Evolutionary conservation across 23 tunicate species (phyloP).

Genomic region (Trididemnum clinides): DNA sequence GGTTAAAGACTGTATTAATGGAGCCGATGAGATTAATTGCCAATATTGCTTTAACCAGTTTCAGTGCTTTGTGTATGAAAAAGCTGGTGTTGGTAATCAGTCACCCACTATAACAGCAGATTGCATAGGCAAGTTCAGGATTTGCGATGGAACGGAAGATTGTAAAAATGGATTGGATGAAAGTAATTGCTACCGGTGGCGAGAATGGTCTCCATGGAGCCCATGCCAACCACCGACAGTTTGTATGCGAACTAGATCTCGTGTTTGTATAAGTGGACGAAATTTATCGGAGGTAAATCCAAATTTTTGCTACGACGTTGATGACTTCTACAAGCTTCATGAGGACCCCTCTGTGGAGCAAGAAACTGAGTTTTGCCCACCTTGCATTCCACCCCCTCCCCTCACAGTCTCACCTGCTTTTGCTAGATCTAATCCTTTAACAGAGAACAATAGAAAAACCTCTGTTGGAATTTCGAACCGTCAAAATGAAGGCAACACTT

Average conservation of each 20-base stretch:
- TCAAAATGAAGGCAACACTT: no score
- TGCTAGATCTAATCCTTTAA: no score
- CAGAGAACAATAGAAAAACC: no score
- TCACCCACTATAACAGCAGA: conserved; percentile 68
- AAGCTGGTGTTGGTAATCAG: not conserved
- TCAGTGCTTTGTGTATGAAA: conserved; percentile 53
- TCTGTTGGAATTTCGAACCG: no score
- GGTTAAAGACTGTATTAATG: conserved; percentile 78
- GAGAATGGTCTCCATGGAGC: conserved; percentile 82
- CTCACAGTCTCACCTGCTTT: no score
- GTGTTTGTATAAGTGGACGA: not conserved
- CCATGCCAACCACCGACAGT: conserved; percentile 36
- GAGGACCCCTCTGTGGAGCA: not conserved
- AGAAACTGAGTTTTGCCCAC: conserved; percentile 21
- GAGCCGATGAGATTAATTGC: conserved; percentile 84
- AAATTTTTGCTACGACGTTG: conserved; percentile 38
- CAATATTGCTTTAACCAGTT: conserved; percentile 72
- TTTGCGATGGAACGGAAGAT: conserved; percentile 66
- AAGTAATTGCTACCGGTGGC: conserved; percentile 60
- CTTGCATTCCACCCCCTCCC: conserved; percentile 16
- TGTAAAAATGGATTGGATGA: conserved; percentile 65
- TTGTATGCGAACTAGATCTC: conserved; percentile 53
- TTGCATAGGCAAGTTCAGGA: conserved; percentile 75
- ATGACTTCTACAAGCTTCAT: conserved; percentile 29
- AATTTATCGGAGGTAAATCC: conserved; percentile 14